A percentile compares a stretch with the other conserved stretches of the same genome.
phyloP scores from a whole-genome alignment of 2,888 invertebrate genomes.

The Nomada fucata region DNA sequence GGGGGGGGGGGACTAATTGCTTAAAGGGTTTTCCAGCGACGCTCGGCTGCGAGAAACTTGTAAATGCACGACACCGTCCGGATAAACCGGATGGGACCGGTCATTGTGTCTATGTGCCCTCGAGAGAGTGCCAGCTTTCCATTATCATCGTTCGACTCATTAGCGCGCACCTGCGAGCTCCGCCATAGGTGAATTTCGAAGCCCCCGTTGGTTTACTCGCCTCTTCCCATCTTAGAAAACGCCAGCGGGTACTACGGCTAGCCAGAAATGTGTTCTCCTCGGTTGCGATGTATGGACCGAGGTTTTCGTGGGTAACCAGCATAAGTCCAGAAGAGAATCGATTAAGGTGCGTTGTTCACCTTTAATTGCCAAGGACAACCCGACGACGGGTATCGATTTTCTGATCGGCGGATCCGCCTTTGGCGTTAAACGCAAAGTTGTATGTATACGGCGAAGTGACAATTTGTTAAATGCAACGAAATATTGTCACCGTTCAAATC shows the following conservation, averaged over 20 bases:
- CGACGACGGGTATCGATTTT: too few relatives aligned
- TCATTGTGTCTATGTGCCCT: constrained; percentile 61
- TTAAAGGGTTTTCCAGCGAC: not conserved
- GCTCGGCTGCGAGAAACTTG: constrained; percentile 26
- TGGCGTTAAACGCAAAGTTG: too few relatives aligned
- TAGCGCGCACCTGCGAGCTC: constrained; percentile 71
- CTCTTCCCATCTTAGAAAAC: not conserved
- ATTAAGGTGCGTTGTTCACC: not conserved
- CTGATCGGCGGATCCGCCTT: too few relatives aligned
- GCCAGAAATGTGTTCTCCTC: not conserved
- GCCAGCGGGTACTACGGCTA: not conserved
- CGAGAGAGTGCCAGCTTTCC: constrained; percentile 46
- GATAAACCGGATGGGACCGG: constrained; percentile 27
- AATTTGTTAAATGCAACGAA: too few relatives aligned
- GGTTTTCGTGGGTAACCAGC: constrained; percentile 69
- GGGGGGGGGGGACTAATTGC: not conserved
- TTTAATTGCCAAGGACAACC: constrained; percentile 61
- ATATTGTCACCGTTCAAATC: too few relatives aligned
- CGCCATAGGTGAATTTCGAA: constrained; percentile 49
- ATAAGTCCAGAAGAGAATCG: constrained; percentile 79
- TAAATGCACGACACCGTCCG: constrained; percentile 9
- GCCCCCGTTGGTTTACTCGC: constrained; percentile 9
- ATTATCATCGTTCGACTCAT: constrained; percentile 73
- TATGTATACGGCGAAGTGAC: too few relatives aligned
- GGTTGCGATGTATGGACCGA: constrained; percentile 10